These are phyloP conservation scores for Poecilobothrus nobilitatus DNA, from an alignment of 2,888 invertebrate species.

Conservation along the genomic window DNA sequence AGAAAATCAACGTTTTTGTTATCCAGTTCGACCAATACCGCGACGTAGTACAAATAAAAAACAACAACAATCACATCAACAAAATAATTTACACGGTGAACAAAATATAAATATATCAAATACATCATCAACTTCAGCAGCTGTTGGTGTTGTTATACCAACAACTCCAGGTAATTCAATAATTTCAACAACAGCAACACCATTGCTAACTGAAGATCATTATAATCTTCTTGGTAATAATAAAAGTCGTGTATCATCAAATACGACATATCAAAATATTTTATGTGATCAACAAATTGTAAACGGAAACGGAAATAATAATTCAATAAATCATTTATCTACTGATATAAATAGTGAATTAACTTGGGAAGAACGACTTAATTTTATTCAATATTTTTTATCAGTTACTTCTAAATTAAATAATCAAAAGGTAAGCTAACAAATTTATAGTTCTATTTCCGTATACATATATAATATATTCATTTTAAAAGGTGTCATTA, in stretches of 20 bases:
- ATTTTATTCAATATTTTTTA: slow-evolving; percentile 26
- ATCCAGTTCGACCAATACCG: slow-evolving; percentile 41
- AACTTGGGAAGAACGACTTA: slow-evolving; percentile 22
- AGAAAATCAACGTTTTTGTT: slow-evolving; percentile 41
- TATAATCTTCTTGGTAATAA: slow-evolving; percentile 20
- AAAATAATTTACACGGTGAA: slow-evolving; percentile 21
- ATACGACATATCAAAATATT: slow-evolving; percentile 19
- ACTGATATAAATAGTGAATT: slow-evolving; percentile 18
- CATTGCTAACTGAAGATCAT: slow-evolving; percentile 21
- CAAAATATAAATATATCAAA: slow-evolving; percentile 21
- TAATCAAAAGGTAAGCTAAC: slow-evolving; percentile 7
- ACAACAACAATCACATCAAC: slow-evolving; percentile 14
- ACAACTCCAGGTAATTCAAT: slow-evolving; percentile 30
- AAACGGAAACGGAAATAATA: slow-evolving; percentile 5
- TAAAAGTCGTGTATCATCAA: slow-evolving; percentile 22
- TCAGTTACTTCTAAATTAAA: slow-evolving; percentile 23
- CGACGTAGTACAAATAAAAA: slow-evolving; percentile 24
- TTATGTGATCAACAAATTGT: slow-evolving; percentile 3
- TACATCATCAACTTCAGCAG: slow-evolving; percentile 22
- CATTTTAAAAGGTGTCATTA: no score
- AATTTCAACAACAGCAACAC: slow-evolving; percentile 16
- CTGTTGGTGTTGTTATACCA: slow-evolving; percentile 38
- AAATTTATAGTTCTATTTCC: not conserved
- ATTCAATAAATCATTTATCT: slow-evolving; percentile 4
- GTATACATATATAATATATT: no score